Evolutionary conservation across 2,113 vertebrate species (phyloP), one percentile per base, ranked within the genome.

Genomic region (Indicator indicator): DNA sequence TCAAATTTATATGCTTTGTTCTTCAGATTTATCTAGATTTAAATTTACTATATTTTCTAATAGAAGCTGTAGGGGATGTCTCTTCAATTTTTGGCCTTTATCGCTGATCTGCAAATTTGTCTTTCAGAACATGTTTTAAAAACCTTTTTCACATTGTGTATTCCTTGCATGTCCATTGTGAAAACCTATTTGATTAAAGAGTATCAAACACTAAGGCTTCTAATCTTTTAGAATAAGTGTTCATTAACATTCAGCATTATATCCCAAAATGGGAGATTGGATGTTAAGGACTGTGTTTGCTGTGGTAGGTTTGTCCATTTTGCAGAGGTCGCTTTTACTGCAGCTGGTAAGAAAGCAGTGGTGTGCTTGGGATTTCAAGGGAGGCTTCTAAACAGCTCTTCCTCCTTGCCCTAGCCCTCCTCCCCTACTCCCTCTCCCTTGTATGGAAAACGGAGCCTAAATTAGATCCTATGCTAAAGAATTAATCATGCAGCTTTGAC

Each of bases 81-180:
- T 87, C 60, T 91, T 91, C 52, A 91, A 19, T 17, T 89, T 86
- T 60, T 88, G 69, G 67, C 52, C 28, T 10, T 32, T 63, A 38
- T 55, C 72, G 83, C 65, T 96, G 68, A 79, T 83, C 69, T 88
- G 86, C 64, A 94, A 90, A 52, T 94, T 90, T 88, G 89, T 86
- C 72, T 71, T 81, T 91, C 79, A 81, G 38, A 88, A 67, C 12
- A 30, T 46, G 6, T 93, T 70, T 88, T 12, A 26, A 38, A 95
- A 93, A 86, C 55, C 19, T 52, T 91, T 91, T 90, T 64, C 59
- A 52, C 28, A 69, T 67, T 89, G n/a, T 89, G 71, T 80, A 52
- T 83, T 89, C 64, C 42, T 71, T 70, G 46, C 40, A 44, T 77
- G 21, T 30, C 30, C 30, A 80, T 83, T 93, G 72, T 86, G 48